These are phyloP conservation scores for Corythornis cristatus DNA, from an alignment of 2,113 vertebrate genomes.

Conservation along the genomic window DNA sequence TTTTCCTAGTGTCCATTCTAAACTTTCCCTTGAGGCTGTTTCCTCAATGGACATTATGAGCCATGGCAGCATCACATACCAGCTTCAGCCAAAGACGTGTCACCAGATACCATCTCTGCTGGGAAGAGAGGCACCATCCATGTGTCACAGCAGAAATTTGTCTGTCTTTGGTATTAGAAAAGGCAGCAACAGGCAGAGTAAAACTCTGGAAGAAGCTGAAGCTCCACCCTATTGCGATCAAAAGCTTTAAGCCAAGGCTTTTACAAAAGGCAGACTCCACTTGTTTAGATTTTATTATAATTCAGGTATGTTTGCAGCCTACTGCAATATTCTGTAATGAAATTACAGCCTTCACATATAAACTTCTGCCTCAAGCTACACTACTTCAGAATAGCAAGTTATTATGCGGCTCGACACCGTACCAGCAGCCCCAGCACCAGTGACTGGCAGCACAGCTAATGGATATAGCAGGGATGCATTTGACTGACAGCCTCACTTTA, in stretches of 20 bases:
- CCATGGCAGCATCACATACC: rapidly evolving
- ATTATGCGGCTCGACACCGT: not conserved
- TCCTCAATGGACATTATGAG: not conserved
- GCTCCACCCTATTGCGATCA: not conserved
- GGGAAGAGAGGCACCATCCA: not conserved
- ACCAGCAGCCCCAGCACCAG: rapidly evolving
- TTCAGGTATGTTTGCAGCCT: not conserved
- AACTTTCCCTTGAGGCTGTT: not conserved
- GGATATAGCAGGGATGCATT: not conserved
- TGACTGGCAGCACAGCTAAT: conserved; percentile 46
- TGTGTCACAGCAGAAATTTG: not conserved
- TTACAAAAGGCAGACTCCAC: not conserved
- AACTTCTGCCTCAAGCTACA: conserved; percentile 21
- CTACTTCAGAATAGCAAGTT: conserved; percentile 29
- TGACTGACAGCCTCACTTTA: conserved; percentile 17
- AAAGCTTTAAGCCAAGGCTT: not conserved
- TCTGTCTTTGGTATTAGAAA: not conserved
- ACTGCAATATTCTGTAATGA: conserved; percentile 38
- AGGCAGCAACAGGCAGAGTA: not conserved
- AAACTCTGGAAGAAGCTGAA: not conserved
- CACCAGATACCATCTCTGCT: not conserved
- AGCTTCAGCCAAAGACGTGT: not conserved
- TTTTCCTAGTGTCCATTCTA: not conserved
- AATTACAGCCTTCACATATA: conserved; percentile 14
- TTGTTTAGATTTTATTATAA: not conserved